Evolutionary conservation across 2,113 vertebrate species (phyloP), one percentile per base, ranked within the genome.

Genomic region (Regulus satrapa): DNA sequence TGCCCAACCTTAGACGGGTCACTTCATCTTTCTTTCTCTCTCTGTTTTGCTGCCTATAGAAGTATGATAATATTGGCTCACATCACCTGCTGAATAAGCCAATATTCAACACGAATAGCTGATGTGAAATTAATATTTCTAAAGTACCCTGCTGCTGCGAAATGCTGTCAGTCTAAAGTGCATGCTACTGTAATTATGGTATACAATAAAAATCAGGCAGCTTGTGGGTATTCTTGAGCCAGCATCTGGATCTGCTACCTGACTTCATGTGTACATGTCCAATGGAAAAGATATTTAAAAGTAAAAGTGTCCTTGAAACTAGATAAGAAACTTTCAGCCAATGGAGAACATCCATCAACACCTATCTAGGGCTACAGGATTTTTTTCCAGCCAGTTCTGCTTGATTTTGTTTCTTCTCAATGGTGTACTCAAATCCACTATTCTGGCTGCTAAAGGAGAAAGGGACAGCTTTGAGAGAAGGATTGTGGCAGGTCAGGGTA

Each of bases 291-390:
- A 38, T 24, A 71, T 59, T 88, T 71, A 43, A 80, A 94, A 91
- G 91, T 19, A 29, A 48, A 63, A 91, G 25, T 81, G 89, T n/a
- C 91, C 89, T 95, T 92, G 83, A 92, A 91, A 85, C 16, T 51
- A 83, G 49, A 79, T 20, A 52, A 73, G 54, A 72, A 85, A 78
- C 68, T 92, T 97, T 26, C 51, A 92, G 8, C 61, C 68, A 74
- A 38, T 59, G 13, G 17, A 32, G 20, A 75, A 84, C 15, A 14
- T 41, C 63, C 21, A 69, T 54, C 52, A 69, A 21, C 1, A 3
- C 28, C 48, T 32, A 4, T 18, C 43, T 92, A 43, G 29, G 25
- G 31, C 45, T 85, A 23, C 38, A 14, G 18, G 18, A 13, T 5
- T 23, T 71, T 77, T n/a, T 78, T 45, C 48, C 48, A 63, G 13